Conservation (phyloP, 2,797 vertebrate species). For the Pipistrellus nathusii region DNA sequence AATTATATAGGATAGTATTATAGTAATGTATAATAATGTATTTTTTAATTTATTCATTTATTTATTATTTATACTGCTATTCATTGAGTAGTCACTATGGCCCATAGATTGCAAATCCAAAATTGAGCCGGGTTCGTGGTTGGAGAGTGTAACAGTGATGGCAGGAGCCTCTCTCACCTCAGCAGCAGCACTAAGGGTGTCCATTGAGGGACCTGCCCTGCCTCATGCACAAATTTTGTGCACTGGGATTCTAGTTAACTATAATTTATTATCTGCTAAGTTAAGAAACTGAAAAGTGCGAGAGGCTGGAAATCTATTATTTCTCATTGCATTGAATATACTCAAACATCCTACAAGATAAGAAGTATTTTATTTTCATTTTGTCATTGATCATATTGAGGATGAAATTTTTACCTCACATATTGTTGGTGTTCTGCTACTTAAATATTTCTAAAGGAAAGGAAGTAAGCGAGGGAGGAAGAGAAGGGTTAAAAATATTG, state of each 20-base stretch:
- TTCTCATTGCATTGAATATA: slow-evolving; percentile 1
- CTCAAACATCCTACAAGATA: neutral
- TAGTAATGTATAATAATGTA: neutral
- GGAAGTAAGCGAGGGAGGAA: accelerated
- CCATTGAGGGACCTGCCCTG: no score
- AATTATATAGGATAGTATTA: neutral
- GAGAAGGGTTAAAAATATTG: neutral
- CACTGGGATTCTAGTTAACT: neutral
- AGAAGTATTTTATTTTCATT: slow-evolving; percentile 16
- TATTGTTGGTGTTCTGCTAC: neutral
- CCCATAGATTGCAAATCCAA: neutral
- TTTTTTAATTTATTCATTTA: slow-evolving; percentile 20
- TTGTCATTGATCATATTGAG: neutral
- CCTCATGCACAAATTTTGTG: no score
- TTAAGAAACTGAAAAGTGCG: slow-evolving; percentile 16
- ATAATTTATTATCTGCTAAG: slow-evolving; percentile 18
- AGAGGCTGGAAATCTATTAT: neutral
- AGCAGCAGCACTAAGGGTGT: no score
- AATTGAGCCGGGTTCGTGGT: neutral
- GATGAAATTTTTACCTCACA: neutral
- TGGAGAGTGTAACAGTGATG: no score
- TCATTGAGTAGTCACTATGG: neutral
- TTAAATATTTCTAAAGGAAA: neutral
- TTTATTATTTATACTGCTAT: neutral
- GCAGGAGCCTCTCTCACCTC: no score